Percentiles rank a stretch among this genome's conserved stretches.
phyloP scores from a whole-genome alignment of 2,888 invertebrate genomes.

The Drosophila rellima region DNA sequence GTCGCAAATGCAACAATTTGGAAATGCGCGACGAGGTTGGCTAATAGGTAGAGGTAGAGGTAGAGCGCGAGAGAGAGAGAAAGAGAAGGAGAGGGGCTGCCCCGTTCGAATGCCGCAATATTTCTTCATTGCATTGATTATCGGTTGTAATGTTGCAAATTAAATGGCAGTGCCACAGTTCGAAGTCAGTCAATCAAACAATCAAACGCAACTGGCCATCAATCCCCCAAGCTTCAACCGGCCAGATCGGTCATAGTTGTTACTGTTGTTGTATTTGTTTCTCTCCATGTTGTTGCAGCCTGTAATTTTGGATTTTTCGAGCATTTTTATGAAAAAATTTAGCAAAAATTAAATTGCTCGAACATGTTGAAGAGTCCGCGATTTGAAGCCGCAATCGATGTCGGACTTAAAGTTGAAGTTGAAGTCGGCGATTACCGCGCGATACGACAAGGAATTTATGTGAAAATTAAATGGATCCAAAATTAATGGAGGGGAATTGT shows the following conservation, averaged over 20 bases:
- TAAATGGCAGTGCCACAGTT: slow-evolving; percentile 78
- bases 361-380: slow-evolving; percentile 56
- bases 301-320: slow-evolving; percentile 76
- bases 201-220: slow-evolving; percentile 76
- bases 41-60: background rate
- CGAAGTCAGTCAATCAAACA: slow-evolving; percentile 70
- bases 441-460: slow-evolving; percentile 76
- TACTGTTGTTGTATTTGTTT: slow-evolving; percentile 19
- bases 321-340: slow-evolving; percentile 82
- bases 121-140: slow-evolving; percentile 82
- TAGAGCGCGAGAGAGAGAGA: no score
- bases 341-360: slow-evolving; percentile 79
- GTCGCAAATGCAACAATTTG: slow-evolving; percentile 81
- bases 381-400: slow-evolving; percentile 14
- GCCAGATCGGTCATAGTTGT: slow-evolving; percentile 45
- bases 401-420: slow-evolving; percentile 10
- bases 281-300: slow-evolving; percentile 50
- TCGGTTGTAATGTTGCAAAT: slow-evolving; percentile 85
- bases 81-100: background rate
- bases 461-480: slow-evolving; percentile 71
- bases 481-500: slow-evolving; percentile 50
- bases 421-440: slow-evolving; percentile 54
- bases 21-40: slow-evolving; percentile 48
- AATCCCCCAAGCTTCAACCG: slow-evolving; percentile 44
- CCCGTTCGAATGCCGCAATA: slow-evolving; percentile 60